Percentiles rank a stretch among this genome's conserved stretches.
Conservation (phyloP, 1,140 invertebrate species). For the Pygmarrhopalites habei region DNA sequence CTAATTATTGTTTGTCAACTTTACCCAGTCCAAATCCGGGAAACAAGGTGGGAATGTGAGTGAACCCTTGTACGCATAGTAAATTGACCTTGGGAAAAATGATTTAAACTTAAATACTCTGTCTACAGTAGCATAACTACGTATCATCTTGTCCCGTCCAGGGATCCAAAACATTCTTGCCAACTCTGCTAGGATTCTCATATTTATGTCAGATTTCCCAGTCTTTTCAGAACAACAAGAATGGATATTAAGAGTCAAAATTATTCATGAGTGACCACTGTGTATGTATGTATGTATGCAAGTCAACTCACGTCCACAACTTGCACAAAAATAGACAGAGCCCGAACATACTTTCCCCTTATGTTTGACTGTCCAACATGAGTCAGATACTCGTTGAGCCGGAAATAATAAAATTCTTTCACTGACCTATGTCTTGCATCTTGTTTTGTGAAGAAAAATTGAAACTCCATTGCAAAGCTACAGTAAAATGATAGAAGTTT, state of each 20-base stretch:
- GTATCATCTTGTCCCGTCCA: neutral
- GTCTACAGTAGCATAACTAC: neutral
- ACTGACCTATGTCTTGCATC: neutral
- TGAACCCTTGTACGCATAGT: conserved; percentile 6
- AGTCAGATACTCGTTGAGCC: neutral
- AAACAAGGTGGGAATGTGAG: conserved; percentile 16
- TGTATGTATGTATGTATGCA: too few relatives aligned
- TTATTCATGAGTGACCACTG: too few relatives aligned
- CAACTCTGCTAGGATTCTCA: conserved; percentile 8
- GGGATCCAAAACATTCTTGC: neutral
- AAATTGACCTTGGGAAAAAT: neutral
- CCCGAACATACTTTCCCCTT: conserved; percentile 8
- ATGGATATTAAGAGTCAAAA: too few relatives aligned
- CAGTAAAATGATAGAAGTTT: too few relatives aligned
- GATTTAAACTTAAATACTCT: neutral
- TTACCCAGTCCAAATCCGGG: neutral
- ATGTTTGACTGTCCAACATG: neutral
- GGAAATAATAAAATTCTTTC: neutral
- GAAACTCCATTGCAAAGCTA: conserved; percentile 15
- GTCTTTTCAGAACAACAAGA: too few relatives aligned
- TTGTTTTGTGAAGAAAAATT: conserved; percentile 12
- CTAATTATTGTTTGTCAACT: conserved; percentile 3
- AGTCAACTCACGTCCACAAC: neutral
- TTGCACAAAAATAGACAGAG: conserved; percentile 6
- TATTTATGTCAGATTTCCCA: too few relatives aligned